A percentile compares a stretch with the other conserved stretches of the same genome.
These are phyloP conservation scores for Lycodopsis pacificus DNA, from an alignment of 2,797 vertebrate genomes.

Conservation along the genomic window DNA sequence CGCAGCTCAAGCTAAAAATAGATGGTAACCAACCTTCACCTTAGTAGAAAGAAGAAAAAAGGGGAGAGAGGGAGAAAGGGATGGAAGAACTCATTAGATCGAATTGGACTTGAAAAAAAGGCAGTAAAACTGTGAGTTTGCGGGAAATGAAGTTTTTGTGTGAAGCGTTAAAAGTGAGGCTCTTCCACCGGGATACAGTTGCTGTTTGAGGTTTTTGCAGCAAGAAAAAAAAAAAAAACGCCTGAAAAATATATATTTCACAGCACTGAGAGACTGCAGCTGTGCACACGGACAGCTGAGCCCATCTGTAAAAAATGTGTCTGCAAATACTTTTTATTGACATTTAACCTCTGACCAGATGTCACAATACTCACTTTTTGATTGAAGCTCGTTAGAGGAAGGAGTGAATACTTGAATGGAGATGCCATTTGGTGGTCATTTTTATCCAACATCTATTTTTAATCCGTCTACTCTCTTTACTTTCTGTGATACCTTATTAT, in stretches of 20 bases:
- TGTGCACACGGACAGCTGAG: conserved; percentile 42
- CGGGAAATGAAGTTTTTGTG: conserved; percentile 65
- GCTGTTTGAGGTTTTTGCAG: conserved; percentile 52
- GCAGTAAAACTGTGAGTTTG: conserved; percentile 56
- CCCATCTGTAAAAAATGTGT: conserved; percentile 16
- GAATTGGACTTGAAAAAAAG: conserved; percentile 57
- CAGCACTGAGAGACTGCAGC: conserved; percentile 20
- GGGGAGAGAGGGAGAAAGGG: conserved; percentile 22
- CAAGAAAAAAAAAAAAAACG: conserved; percentile 26
- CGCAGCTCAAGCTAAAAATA: conserved; percentile 72
- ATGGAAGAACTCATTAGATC: conserved; percentile 54
- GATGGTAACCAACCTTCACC: conserved; percentile 60
- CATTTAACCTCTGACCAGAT: not conserved
- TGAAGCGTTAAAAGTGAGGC: conserved; percentile 49
- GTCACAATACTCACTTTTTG: conserved; percentile 13
- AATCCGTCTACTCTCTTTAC: not conserved
- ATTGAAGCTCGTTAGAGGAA: conserved; percentile 5
- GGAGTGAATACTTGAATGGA: not conserved
- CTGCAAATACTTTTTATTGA: conserved; percentile 19
- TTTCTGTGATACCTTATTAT: not conserved
- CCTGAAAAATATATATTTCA: conserved; percentile 52
- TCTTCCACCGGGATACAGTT: conserved; percentile 47
- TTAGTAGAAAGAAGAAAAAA: conserved; percentile 53
- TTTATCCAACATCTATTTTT: conserved; percentile 5
- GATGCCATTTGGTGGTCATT: not conserved